Percentiles rank a stretch among this genome's conserved stretches.
These are phyloP conservation scores for Stichodactyla helianthus DNA, from an alignment of 64 coral and sea anemone genomes.

Conservation along the genomic window DNA sequence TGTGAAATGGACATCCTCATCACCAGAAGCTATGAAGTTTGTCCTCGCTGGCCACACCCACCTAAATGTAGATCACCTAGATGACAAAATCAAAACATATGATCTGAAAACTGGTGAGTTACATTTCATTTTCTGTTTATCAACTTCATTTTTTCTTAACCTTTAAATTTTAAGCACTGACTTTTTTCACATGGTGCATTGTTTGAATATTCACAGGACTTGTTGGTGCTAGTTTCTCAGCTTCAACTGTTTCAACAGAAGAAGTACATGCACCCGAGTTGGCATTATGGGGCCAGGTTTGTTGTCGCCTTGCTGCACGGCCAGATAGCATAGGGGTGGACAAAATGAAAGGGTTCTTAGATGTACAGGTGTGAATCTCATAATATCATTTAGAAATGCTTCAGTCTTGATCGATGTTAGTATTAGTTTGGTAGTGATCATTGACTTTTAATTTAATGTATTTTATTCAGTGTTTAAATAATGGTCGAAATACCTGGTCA, in stretches of 20 bases:
- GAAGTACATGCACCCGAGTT: conserved; percentile 50
- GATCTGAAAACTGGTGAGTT: conserved; percentile 85
- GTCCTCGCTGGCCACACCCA: conserved; percentile 91
- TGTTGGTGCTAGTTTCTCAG: conserved; percentile 87
- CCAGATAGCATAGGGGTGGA: conserved; percentile 61
- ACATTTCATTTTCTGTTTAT: neutral
- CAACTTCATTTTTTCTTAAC: too few species aligned
- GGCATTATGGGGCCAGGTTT: conserved; percentile 87
- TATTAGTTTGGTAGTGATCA: too few species aligned
- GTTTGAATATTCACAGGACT: conserved; percentile 41
- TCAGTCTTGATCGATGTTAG: neutral
- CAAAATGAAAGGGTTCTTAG: conserved; percentile 62
- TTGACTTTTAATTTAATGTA: neutral
- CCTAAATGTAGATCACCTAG: conserved; percentile 77
- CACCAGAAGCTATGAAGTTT: conserved; percentile 71
- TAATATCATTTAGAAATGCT: neutral
- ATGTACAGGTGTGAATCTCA: conserved; percentile 47
- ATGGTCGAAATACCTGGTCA: conserved; percentile 53
- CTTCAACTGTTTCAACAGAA: conserved; percentile 69
- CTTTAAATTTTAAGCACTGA: neutral
- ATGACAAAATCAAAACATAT: conserved; percentile 90
- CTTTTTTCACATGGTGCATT: neutral
- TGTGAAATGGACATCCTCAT: conserved; percentile 45
- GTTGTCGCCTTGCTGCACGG: conserved; percentile 69
- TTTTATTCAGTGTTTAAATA: conserved; percentile 33